Percentiles rank a stretch among this genome's conserved stretches.
These are phyloP conservation scores for Drosophila macrospina DNA, from an alignment of 2,888 invertebrate species.

Conservation along the genomic window DNA sequence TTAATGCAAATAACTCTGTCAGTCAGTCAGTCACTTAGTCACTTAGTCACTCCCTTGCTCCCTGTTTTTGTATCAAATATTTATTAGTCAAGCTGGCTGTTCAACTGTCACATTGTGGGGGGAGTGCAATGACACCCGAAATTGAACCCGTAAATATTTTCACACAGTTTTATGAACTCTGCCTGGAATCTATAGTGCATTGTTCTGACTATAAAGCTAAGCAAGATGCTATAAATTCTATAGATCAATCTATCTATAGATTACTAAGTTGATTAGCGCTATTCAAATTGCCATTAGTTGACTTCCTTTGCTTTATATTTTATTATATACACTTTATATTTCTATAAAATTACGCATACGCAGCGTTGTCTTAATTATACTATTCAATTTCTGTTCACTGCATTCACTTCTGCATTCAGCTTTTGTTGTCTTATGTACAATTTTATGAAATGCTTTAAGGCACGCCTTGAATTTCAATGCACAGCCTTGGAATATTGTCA, in stretches of 20 bases:
- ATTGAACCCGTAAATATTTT: conserved; percentile 16
- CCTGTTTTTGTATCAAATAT: conserved; percentile 38
- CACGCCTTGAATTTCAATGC: conserved; percentile 75
- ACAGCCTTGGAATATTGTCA: conserved; percentile 59
- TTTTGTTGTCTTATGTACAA: conserved; percentile 42
- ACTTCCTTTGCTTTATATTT: too few species aligned
- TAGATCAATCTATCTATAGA: too few species aligned
- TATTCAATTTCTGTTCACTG: conserved; percentile 16
- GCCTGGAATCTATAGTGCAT: conserved; percentile 1
- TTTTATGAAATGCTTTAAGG: conserved; percentile 56
- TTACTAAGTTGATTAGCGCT: too few species aligned
- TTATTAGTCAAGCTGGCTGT: conserved; percentile 45
- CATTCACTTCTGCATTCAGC: conserved; percentile 21
- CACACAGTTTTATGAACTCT: conserved; percentile 20
- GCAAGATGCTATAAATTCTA: too few species aligned
- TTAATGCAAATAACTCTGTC: conserved; percentile 54
- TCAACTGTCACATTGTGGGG: conserved; percentile 18
- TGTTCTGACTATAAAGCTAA: background rate
- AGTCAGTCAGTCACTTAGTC: conserved; percentile 47
- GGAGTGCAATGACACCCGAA: conserved; percentile 32
- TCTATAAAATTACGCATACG: conserved; percentile 27
- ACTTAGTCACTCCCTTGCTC: conserved; percentile 33
- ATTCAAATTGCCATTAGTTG: too few species aligned
- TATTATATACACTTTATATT: background rate
- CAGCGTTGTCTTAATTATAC: conserved; percentile 30